Evolutionary conservation across 2,113 vertebrate genomes (phyloP).

Genomic region (Pogonocichla stellata): DNA sequence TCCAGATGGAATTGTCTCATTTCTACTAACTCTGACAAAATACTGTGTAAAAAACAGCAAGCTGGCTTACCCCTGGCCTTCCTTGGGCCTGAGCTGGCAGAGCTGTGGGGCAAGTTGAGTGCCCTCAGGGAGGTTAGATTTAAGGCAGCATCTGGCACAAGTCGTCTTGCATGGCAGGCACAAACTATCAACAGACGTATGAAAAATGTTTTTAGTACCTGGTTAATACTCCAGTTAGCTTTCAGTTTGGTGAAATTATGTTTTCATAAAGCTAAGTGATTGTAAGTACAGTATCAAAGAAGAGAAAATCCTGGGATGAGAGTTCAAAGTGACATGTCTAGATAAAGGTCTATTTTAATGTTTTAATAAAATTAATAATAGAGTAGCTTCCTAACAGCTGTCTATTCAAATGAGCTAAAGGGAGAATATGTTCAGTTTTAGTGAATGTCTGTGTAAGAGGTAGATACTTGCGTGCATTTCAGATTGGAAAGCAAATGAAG

Average conservation of each 20-base stretch:
- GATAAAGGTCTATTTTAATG: background rate
- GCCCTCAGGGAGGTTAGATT: background rate
- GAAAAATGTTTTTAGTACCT: background rate
- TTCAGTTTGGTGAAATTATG: background rate
- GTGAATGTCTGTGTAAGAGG: background rate
- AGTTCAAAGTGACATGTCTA: background rate
- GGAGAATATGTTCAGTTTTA: too few species aligned
- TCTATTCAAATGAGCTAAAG: background rate
- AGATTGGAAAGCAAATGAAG: background rate
- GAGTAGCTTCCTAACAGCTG: background rate
- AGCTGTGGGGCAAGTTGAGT: rapidly evolving
- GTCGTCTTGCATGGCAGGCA: rapidly evolving
- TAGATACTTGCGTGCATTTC: background rate
- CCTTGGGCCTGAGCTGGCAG: rapidly evolving
- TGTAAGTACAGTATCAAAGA: background rate
- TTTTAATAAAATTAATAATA: background rate
- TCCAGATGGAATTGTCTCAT: background rate
- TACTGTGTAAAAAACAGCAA: rapidly evolving
- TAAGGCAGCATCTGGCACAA: background rate
- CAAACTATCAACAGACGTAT: rapidly evolving
- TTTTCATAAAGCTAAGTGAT: background rate
- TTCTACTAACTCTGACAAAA: background rate
- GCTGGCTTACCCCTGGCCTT: background rate
- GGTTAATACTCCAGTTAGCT: rapidly evolving
- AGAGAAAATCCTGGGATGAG: background rate